Conservation (phyloP, 2,797 vertebrate species). For the Scolopax rusticola region DNA sequence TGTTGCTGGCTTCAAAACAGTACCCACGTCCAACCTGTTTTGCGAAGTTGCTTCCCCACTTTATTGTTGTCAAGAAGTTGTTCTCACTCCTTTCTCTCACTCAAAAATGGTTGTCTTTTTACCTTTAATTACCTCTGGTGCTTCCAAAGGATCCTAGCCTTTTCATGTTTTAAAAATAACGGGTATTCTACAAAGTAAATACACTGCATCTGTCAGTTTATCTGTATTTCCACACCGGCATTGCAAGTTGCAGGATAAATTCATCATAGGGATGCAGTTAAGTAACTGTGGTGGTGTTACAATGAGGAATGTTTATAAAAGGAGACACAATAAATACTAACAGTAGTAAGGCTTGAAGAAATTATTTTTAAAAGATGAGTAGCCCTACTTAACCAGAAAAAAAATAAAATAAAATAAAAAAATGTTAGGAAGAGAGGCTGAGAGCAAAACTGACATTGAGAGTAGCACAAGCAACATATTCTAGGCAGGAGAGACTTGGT, state of each 20-base stretch:
- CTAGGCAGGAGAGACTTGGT: not conserved
- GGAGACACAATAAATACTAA: not conserved
- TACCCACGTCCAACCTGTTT: not conserved
- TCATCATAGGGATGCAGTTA: not conserved
- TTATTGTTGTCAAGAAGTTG: not conserved
- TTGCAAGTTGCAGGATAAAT: not conserved
- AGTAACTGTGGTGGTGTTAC: not conserved
- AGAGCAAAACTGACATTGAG: not conserved
- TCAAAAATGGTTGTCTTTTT: not conserved
- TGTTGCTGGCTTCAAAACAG: not conserved
- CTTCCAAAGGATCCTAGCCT: not conserved
- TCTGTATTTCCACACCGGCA: rapidly evolving
- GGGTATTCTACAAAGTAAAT: not conserved
- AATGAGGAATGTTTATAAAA: not conserved
- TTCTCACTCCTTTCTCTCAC: not conserved
- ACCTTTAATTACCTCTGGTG: not conserved
- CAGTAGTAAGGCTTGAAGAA: not conserved
- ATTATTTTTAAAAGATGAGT: not conserved
- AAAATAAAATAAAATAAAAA: too few species aligned
- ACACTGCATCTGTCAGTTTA: not conserved
- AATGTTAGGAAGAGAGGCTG: not conserved
- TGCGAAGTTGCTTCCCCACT: not conserved
- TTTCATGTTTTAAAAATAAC: not conserved
- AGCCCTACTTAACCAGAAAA: not conserved
- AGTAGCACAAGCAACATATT: not conserved